These are phyloP conservation scores for Alligator mississippiensis DNA, from an alignment of 2,113 vertebrate species.

Conservation along the genomic window DNA sequence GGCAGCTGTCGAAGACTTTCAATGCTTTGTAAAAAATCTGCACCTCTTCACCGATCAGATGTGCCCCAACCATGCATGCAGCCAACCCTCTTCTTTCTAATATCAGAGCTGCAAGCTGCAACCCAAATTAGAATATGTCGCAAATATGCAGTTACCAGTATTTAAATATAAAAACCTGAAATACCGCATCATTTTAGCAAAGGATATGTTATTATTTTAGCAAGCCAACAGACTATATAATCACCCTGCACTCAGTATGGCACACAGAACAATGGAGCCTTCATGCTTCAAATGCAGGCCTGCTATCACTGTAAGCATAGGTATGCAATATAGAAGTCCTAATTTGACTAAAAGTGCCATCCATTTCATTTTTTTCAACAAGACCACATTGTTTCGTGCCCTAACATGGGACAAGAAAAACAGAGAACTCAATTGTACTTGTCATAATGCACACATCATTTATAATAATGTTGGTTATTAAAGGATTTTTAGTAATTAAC, in stretches of 20 bases:
- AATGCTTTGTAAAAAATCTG: rapidly evolving
- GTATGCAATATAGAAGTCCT: constrained; percentile 35
- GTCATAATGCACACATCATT: constrained; percentile 63
- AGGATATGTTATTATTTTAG: constrained; percentile 27
- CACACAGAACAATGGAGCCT: constrained; percentile 29
- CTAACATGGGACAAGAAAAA: constrained; percentile 39
- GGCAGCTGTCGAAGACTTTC: background rate
- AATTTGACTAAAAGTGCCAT: background rate
- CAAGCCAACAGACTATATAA: background rate
- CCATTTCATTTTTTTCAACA: constrained; percentile 53
- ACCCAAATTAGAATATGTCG: background rate
- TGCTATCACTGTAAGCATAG: constrained; percentile 34
- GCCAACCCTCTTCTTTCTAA: background rate
- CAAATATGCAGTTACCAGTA: background rate
- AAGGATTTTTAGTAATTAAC: constrained; percentile 76
- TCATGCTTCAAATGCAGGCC: background rate
- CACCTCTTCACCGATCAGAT: rapidly evolving
- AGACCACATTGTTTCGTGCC: constrained; percentile 59
- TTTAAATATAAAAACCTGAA: constrained; percentile 37
- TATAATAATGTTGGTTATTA: constrained; percentile 77
- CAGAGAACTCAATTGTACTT: constrained; percentile 71
- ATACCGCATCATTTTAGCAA: background rate
- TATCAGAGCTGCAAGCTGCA: background rate
- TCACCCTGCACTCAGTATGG: background rate
- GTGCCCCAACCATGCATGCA: rapidly evolving